phyloP scores from a whole-genome alignment of 2,888 invertebrate genomes.

The Sphecodes monilicornis region DNA sequence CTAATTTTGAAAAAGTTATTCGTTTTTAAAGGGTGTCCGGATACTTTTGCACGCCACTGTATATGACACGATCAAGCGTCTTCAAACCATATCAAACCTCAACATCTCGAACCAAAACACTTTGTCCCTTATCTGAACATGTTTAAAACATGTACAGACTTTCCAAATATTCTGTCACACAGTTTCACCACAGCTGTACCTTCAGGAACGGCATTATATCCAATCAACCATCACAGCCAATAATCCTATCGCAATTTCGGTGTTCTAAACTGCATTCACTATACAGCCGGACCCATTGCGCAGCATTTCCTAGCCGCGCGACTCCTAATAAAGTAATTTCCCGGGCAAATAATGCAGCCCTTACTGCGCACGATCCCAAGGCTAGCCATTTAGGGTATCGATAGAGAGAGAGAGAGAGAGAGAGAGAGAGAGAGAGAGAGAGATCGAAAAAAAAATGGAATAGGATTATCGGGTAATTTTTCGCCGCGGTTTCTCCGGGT shows the following conservation, averaged over 20 bases:
- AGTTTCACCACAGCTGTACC: no score
- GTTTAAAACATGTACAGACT: no score
- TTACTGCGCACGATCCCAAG: background rate
- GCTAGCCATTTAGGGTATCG: constrained; percentile 16
- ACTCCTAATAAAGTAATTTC: background rate
- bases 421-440: background rate
- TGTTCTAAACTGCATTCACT: background rate
- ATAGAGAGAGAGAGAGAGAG: background rate
- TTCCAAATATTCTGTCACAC: no score
- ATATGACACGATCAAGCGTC: no score
- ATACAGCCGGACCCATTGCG: background rate
- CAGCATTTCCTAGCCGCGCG: background rate
- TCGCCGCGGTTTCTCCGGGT: constrained; percentile 44
- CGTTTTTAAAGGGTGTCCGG: no score
- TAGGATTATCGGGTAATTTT: constrained; percentile 46
- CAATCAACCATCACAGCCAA: no score
- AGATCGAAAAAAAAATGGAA: constrained; percentile 22
- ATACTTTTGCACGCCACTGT: no score
- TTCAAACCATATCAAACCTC: no score
- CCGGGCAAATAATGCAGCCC: background rate
- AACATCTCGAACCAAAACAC: no score
- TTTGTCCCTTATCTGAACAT: no score
- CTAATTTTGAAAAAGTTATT: no score
- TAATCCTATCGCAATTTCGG: background rate
- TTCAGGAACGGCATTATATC: no score